Evolutionary conservation across 2,113 vertebrate genomes (phyloP).

Genomic region (Orientallactaga bullata): DNA sequence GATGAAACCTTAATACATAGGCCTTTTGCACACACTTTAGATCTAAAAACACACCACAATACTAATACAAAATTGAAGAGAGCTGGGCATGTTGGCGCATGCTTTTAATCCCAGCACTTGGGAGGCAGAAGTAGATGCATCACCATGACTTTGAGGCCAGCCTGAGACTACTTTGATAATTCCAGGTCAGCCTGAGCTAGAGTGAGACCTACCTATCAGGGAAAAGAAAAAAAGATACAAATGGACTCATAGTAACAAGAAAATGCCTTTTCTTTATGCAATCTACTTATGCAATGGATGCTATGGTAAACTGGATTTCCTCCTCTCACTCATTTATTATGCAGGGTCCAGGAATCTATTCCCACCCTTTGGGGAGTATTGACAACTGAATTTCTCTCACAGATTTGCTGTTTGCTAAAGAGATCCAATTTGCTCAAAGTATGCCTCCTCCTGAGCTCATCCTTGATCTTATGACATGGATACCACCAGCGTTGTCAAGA

Average conservation of each 20-base stretch:
- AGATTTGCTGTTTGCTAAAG: background rate
- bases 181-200: no score
- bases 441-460: background rate
- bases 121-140: no score
- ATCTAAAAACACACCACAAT: background rate
- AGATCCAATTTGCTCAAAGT: background rate
- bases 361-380: background rate
- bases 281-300: background rate
- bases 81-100: no score
- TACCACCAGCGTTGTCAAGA: background rate
- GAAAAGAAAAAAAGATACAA: background rate
- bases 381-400: background rate
- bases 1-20: background rate
- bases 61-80: background rate
- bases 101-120: no score
- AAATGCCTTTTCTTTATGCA: background rate
- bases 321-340: fast-evolving
- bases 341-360: background rate
- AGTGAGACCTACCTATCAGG: no score
- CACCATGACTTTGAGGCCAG: no score
- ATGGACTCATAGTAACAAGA: background rate
- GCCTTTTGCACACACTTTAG: background rate
- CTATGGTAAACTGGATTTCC: background rate
- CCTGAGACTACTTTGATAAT: no score
- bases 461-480: background rate